A percentile compares a stretch with the other conserved stretches of the same genome.
phyloP scores from a whole-genome alignment of 1,140 invertebrate genomes.

The Diprion similis region DNA sequence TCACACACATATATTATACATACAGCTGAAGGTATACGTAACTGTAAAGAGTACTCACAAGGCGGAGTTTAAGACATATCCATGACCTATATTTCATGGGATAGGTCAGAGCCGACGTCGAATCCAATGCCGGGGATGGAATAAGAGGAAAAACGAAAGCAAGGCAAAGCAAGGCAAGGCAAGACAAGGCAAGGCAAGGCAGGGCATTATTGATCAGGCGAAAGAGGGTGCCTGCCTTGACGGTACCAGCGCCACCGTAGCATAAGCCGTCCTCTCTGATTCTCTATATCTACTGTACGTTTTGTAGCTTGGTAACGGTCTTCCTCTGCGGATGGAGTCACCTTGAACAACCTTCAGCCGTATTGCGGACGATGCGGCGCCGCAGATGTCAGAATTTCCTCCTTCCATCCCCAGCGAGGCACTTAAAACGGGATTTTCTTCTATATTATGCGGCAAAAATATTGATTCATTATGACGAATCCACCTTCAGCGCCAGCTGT shows the following conservation, averaged over 20 bases:
- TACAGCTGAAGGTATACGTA: too few relatives aligned
- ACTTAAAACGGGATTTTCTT: too few relatives aligned
- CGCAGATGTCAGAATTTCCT: too few relatives aligned
- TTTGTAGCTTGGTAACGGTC: conserved; percentile 2
- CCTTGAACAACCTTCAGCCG: background rate
- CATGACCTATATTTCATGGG: conserved; percentile 1
- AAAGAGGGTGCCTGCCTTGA: background rate
- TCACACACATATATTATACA: too few relatives aligned
- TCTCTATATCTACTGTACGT: background rate
- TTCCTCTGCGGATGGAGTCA: background rate
- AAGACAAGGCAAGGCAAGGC: background rate
- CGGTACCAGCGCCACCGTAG: background rate
- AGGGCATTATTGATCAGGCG: conserved; percentile 4
- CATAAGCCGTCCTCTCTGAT: background rate
- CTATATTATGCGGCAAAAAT: too few relatives aligned
- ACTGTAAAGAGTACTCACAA: too few relatives aligned
- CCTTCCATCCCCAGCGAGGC: too few relatives aligned
- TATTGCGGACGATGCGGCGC: too few relatives aligned
- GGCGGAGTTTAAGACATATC: background rate
- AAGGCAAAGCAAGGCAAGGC: background rate
- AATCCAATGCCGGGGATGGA: too few relatives aligned
- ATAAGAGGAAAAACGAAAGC: background rate
- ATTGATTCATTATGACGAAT: too few relatives aligned
- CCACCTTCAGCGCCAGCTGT: too few relatives aligned
- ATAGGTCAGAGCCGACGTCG: background rate